Evolutionary conservation across 2,113 vertebrate genomes (phyloP).

Genomic region (Regulus satrapa): DNA sequence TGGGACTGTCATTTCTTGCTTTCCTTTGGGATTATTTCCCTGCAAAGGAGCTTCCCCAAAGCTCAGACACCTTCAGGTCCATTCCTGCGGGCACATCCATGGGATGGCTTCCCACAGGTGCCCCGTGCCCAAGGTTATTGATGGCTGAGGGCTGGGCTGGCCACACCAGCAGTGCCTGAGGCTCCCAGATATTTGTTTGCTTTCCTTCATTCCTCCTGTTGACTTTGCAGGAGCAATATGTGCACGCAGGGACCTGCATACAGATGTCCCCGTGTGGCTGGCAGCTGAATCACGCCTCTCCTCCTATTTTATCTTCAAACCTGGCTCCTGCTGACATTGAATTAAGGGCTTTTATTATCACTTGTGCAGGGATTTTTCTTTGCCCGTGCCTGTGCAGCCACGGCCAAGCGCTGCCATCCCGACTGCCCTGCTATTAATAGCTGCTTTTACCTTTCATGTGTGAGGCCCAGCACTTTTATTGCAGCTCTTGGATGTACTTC

Average conservation of each 20-base stretch:
- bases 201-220: neutral
- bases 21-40: neutral
- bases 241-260: neutral
- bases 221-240: neutral
- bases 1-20: accelerated
- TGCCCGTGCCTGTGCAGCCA: neutral
- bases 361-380: slow-evolving; percentile 5
- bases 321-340: neutral
- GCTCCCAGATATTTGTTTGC: neutral
- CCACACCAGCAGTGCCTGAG: accelerated
- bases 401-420: neutral
- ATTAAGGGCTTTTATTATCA: slow-evolving; percentile 35
- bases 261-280: neutral
- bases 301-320: neutral
- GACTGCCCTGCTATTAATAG: slow-evolving; percentile 11
- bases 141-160: neutral
- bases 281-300: neutral
- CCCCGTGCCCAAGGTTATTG: accelerated
- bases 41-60: neutral
- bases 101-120: accelerated
- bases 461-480: neutral
- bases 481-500: slow-evolving; percentile 26
- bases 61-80: neutral
- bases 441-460: slow-evolving; percentile 23
- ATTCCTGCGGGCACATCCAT: accelerated